Evolutionary conservation across 2,888 invertebrate genomes (phyloP).

Genomic region (Macrophya annulata): DNA sequence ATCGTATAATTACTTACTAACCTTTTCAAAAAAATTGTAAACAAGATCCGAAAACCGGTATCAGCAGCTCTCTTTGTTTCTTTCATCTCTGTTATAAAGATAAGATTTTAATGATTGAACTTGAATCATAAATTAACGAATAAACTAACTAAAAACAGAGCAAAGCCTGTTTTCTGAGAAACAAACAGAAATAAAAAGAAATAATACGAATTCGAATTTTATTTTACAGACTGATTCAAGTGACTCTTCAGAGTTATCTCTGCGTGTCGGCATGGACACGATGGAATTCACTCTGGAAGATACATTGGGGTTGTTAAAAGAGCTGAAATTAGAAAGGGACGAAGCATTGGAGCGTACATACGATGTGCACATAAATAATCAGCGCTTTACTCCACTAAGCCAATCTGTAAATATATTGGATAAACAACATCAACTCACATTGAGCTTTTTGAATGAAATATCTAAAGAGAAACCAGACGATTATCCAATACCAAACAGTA

Average conservation of each 20-base stretch:
- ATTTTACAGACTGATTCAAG: background rate
- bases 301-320: constrained; percentile 66
- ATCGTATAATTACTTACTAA: background rate
- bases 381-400: constrained; percentile 55
- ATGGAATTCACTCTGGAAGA: constrained; percentile 71
- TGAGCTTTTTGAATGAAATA: constrained; percentile 63
- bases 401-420: constrained; percentile 62
- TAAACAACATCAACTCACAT: constrained; percentile 63
- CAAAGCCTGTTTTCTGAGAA: no score
- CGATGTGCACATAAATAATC: constrained; percentile 63
- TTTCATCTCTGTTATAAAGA: background rate
- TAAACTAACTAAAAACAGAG: background rate
- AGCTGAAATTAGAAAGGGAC: constrained; percentile 61
- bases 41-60: background rate
- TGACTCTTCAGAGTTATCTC: background rate
- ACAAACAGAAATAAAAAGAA: background rate
- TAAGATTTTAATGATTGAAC: background rate
- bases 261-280: background rate
- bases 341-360: constrained; percentile 65
- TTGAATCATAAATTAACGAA: background rate
- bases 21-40: background rate
- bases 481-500: constrained; percentile 67
- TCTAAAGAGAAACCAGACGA: constrained; percentile 62
- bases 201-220: background rate
- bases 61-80: background rate